phyloP scores from a whole-genome alignment of 1,140 invertebrate species.

The Ladona fulva region DNA sequence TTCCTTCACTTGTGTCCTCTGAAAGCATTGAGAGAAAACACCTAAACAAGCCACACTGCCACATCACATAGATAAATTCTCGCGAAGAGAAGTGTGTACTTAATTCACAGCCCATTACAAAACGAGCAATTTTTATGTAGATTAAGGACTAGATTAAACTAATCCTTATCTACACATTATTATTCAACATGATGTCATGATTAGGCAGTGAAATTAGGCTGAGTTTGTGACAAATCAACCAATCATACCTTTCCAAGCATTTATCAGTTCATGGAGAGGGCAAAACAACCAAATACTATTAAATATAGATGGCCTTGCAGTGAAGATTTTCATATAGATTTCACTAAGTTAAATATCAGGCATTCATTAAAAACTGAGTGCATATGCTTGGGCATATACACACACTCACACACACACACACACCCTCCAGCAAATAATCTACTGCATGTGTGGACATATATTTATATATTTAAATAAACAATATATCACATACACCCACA shows the following conservation, averaged over 20 bases:
- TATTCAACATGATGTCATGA: not conserved
- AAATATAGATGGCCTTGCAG: not conserved
- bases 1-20: not conserved
- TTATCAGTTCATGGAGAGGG: not conserved
- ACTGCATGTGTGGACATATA: no score
- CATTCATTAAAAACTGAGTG: no score
- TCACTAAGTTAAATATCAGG: not conserved
- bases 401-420: no score
- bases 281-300: not conserved
- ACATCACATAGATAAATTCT: not conserved
- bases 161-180: not conserved
- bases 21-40: not conserved
- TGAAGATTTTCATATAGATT: not conserved
- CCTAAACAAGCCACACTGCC: not conserved
- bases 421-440: no score
- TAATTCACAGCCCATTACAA: not conserved
- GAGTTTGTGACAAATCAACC: not conserved
- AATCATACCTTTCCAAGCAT: not conserved
- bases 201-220: not conserved
- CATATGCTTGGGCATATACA: no score
- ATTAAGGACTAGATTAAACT: not conserved
- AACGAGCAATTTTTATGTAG: not conserved
- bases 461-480: no score
- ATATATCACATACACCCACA: no score
- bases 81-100: not conserved